Percentiles rank a stretch among this genome's conserved stretches.
These are phyloP conservation scores for Tyrophagus putrescentiae DNA, from an alignment of 1,140 invertebrate genomes.

Conservation along the genomic window DNA sequence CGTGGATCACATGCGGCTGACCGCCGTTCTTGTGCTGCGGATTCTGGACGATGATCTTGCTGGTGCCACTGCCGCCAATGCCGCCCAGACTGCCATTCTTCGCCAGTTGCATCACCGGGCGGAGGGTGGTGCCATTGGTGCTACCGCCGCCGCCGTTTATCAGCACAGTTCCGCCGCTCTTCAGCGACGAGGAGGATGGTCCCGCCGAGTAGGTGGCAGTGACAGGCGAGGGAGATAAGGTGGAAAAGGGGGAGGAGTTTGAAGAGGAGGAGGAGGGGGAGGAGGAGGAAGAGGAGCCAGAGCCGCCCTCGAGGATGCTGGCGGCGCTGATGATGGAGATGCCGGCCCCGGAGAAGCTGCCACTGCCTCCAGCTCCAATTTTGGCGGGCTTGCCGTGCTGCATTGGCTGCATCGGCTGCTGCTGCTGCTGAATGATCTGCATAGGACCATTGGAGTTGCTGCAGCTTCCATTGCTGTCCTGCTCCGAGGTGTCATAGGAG, in stretches of 20 bases:
- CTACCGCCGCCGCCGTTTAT: neutral
- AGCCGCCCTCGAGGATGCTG: too few species aligned
- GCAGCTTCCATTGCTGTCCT: neutral
- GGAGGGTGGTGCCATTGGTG: neutral
- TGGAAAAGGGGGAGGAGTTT: too few species aligned
- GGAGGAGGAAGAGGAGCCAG: too few species aligned
- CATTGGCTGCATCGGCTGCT: too few species aligned
- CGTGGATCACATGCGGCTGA: slow-evolving; percentile 5
- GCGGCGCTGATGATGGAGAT: neutral
- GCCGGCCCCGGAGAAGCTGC: neutral
- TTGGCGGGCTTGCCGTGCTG: too few species aligned
- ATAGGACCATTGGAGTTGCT: neutral
- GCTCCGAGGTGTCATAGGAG: slow-evolving; percentile 10
- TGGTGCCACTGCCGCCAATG: neutral
- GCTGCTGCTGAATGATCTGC: neutral
- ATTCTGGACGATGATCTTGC: slow-evolving; percentile 9
- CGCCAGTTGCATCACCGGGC: neutral
- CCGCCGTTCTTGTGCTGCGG: slow-evolving; percentile 1
- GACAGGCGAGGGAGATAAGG: too few species aligned
- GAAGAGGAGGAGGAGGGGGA: too few species aligned
- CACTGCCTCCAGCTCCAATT: neutral
- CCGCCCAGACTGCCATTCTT: neutral
- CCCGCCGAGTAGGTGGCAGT: too few species aligned
- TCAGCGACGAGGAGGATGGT: too few species aligned
- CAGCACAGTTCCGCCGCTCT: too few species aligned